Conservation (phyloP, 2,113 vertebrate genomes). For the Phalacrocorax carbo region DNA sequence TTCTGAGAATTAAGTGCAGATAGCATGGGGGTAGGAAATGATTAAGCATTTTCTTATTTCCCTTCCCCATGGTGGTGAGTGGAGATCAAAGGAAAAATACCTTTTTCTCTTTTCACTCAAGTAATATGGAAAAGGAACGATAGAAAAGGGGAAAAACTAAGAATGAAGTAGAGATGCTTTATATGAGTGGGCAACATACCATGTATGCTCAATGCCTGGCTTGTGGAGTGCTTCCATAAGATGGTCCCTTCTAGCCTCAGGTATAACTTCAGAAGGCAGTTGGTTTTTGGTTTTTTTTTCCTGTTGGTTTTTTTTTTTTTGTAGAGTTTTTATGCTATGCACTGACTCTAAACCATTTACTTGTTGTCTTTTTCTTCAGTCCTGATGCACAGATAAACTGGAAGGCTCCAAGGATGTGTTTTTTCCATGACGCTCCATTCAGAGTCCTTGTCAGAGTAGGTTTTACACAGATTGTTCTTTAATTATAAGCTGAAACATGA, state of each 20-base stretch:
- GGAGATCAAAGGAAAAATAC: not conserved
- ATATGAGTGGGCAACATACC: not conserved
- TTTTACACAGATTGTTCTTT: not conserved
- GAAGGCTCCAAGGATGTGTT: not conserved
- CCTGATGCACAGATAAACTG: not conserved
- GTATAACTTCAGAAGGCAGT: not conserved
- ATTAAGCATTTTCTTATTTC: not conserved
- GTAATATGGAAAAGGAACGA: not conserved
- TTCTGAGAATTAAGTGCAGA: not conserved
- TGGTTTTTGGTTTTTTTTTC: not conserved
- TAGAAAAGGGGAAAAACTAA: not conserved
- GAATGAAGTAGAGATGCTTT: not conserved
- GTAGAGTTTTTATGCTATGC: not conserved
- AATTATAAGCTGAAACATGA: not conserved
- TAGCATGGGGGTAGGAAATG: not conserved
- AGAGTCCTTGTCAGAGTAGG: not conserved
- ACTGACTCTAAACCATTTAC: not conserved
- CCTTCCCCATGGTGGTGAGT: not conserved
- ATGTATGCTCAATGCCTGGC: not conserved
- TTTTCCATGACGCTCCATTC: not conserved
- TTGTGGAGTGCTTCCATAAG: not conserved
- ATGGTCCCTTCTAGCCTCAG: not conserved
- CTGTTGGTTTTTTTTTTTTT: not conserved
- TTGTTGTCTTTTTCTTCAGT: not conserved
- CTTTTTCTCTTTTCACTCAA: not conserved